phyloP scores from a whole-genome alignment of 2,888 invertebrate genomes.

The Tuta absoluta region DNA sequence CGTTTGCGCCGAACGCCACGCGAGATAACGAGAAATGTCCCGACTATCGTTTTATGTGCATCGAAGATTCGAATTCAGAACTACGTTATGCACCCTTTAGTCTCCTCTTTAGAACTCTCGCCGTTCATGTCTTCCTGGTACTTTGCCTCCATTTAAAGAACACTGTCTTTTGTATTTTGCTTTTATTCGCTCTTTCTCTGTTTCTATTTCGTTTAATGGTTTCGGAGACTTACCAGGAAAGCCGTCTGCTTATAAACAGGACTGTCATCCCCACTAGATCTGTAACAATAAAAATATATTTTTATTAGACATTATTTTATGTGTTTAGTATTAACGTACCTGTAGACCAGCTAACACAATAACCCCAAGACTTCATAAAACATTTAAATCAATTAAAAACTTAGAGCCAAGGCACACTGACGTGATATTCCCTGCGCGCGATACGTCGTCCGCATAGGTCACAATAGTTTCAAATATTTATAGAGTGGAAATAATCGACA shows the following conservation, averaged over 20 bases:
- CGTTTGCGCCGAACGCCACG: constrained; percentile 66
- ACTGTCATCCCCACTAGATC: constrained; percentile 65
- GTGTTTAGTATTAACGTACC: no score
- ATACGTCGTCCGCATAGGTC: constrained; percentile 23
- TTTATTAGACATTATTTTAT: not conserved
- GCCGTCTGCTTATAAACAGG: constrained; percentile 41
- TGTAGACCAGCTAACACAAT: not conserved
- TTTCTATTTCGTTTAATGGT: constrained; percentile 20
- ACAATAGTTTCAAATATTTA: no score
- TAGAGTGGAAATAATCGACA: no score
- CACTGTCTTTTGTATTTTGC: constrained; percentile 10
- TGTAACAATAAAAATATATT: constrained; percentile 52
- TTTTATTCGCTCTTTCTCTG: not conserved
- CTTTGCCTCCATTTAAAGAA: constrained; percentile 4
- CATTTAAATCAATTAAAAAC: constrained; percentile 17
- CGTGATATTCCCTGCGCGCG: constrained; percentile 3
- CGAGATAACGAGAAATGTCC: constrained; percentile 71
- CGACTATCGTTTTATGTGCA: constrained; percentile 65
- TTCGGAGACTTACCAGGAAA: constrained; percentile 58
- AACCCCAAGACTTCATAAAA: not conserved
- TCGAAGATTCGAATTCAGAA: constrained; percentile 42
- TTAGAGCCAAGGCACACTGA: constrained; percentile 1
- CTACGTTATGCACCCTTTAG: constrained; percentile 26
- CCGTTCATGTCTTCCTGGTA: constrained; percentile 18
- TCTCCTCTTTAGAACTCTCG: constrained; percentile 19